A percentile compares a stretch with the other conserved stretches of the same genome.
Conservation (phyloP, 2,888 invertebrate species). For the Liodrosophila aerea region DNA sequence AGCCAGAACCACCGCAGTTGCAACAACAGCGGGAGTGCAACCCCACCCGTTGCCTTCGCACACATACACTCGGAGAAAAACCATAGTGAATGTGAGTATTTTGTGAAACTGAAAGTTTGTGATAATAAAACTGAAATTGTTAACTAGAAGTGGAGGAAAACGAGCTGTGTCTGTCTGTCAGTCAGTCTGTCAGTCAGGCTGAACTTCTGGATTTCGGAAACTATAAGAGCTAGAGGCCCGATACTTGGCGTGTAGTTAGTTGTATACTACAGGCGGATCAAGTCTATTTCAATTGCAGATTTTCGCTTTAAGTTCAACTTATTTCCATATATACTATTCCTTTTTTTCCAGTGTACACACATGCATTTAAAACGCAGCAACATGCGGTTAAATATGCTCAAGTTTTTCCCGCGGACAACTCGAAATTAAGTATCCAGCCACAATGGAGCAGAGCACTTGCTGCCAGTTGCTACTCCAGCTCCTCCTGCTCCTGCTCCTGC, state of each 20-base stretch:
- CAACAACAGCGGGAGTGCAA: constrained; percentile 8
- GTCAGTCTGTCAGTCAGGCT: no score
- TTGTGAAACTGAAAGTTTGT: no score
- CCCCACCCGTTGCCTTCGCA: constrained; percentile 42
- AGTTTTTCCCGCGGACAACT: constrained; percentile 69
- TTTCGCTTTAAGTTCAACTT: no score
- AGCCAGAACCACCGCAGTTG: constrained; percentile 41
- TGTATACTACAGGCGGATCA: no score
- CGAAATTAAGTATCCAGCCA: constrained; percentile 76
- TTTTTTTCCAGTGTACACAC: constrained; percentile 7
- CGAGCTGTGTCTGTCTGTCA: no score
- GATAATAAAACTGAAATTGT: no score
- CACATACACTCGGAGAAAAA: constrained; percentile 33
- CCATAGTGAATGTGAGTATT: no score
- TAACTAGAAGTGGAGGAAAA: no score
- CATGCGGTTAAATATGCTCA: constrained; percentile 76
- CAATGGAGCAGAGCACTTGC: constrained; percentile 24
- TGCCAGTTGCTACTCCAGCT: constrained; percentile 6
- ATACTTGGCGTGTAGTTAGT: no score
- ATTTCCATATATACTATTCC: constrained; percentile 24
- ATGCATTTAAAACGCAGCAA: constrained; percentile 65
- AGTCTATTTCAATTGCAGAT: no score
- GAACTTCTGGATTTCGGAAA: no score
- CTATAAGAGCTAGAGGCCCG: no score
- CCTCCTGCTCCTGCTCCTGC: neutral